Evolutionary conservation across 1,140 invertebrate species (phyloP), one percentile per base, ranked within the genome.

Genomic region (Ruditapes philippinarum): DNA sequence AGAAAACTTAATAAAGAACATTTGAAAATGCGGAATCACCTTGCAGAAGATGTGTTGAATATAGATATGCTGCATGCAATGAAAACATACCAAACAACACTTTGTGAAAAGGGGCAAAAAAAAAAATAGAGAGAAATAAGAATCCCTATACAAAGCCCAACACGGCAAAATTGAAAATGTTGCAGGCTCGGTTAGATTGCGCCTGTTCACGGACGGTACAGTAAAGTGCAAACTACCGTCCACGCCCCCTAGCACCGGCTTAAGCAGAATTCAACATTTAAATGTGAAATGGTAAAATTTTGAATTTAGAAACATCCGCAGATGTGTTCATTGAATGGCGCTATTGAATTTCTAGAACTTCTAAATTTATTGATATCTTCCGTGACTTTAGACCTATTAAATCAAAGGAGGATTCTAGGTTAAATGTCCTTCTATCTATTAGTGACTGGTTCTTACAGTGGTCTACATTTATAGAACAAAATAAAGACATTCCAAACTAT

Each of bases 21-120:
- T 49, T 25, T 91, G 19, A 83, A 89, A 78, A 91, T 90, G 87
- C 25, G 86, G 2, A 91, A 91, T 38, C 36, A 89, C 12, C 33
- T 91, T 11, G 90, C 80, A 25, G 90, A 91, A 65, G 85, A 91
- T 3, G 60, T 84, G 1, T 40, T 91, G 12, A 65, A 84, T 38
- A 9, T 2, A 4, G 76, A 89, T 45, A 89, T 89, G 85, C 38
- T 89, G n/a, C 14, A 89, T 79, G 38, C 84, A 5, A 74, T 90
- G 76, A 74, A 51, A 25, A 1, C 0, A 4, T 88, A 90, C 31
- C 40, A 90, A 45, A 19, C 12, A 1, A 5, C 19, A 57, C 60
- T 83, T 31, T 83, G 81, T 31, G 19, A 25, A 25, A 81, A 51
- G 12, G 62, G 78, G 28, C 9, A 17, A n/a, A 25, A n/a, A n/a